phyloP scores from a whole-genome alignment of 1,140 invertebrate species.

The Homalodisca vitripennis region DNA sequence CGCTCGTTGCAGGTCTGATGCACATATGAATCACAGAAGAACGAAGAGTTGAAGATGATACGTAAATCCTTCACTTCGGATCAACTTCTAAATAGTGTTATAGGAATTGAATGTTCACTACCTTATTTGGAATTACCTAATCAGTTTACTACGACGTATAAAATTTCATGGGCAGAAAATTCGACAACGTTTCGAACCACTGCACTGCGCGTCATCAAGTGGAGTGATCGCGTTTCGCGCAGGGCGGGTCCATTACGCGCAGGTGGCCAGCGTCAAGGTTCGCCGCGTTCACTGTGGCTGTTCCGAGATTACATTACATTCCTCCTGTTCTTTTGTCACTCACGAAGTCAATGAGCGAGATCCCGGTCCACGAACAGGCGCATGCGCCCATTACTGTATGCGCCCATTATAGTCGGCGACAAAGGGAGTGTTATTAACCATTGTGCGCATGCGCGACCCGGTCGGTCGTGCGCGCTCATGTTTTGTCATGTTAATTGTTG shows the following conservation, averaged over 20 bases:
- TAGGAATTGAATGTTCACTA: neutral
- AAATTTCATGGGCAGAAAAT: neutral
- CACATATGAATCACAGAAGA: no score
- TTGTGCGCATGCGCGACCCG: no score
- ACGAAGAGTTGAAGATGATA: no score
- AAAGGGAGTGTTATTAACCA: no score
- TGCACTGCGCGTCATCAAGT: neutral
- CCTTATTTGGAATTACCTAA: neutral
- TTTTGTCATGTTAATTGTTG: no score
- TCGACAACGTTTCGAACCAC: neutral
- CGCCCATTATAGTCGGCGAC: no score
- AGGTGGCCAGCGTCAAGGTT: slow-evolving; percentile 1
- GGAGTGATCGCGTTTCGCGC: neutral
- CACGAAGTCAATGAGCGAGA: slow-evolving; percentile 24
- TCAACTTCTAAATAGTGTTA: no score
- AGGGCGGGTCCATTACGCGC: neutral
- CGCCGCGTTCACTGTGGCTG: slow-evolving; percentile 6
- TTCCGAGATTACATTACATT: slow-evolving; percentile 16
- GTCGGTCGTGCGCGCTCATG: no score
- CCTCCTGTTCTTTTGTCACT: slow-evolving; percentile 12
- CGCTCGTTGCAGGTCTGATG: no score
- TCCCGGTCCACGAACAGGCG: no score
- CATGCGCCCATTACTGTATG: no score
- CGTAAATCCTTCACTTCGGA: no score
- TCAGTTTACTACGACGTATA: neutral